Base-by-base conservation (phyloP, 2,797 vertebrate genomes). In the Chaetophractus vellerosus region DNA sequence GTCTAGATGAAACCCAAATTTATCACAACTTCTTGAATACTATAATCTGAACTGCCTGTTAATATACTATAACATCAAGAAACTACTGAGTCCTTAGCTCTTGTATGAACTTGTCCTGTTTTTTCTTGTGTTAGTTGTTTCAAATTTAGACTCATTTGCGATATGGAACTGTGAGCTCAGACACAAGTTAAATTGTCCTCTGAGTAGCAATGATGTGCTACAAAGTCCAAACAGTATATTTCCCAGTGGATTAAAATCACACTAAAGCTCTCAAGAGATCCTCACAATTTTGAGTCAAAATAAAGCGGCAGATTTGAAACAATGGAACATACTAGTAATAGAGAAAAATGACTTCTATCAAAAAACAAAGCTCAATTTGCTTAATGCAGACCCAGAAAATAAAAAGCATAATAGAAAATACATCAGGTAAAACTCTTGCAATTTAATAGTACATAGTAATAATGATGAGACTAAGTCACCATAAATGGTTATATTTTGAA, bases 191-290 rank as follows among this genome's bases (percentile, higher is more conserved):
- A 93, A 96, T 94, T n/a, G 23, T 83, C 41, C 5, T 94, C 78
- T 84, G 50, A 92, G 36, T 36, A 94, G 48, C 63, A 88, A 12
- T 92, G 69, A 90, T 92, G 57, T 82, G 36, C 41, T 66, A 38
- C 28, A n/a, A 69, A 88, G 61, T 81, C 78, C 74, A 92, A 90
- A 95, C 88, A 81, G 36, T 55, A 94, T 92, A 92, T 93, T 96
- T 97, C 72, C 59, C 69, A 76, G 63, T 79, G 86, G 41, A 93
- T 93, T 95, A 88, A 91, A 93, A 79, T 85, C n/a, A 74, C 55
- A 63, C 72, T 74, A 45, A 90, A 93, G 50, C 33, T 45, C 64
- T 93, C 75, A 69, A 75, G 33, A 45, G 6, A 1, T 80, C 71
- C 24, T 94, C 41, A 87, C 26, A 82, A 88, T 83, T 84, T 38